phyloP scores from a whole-genome alignment of 2,113 vertebrate genomes.

The Rhynchomys soricoides region DNA sequence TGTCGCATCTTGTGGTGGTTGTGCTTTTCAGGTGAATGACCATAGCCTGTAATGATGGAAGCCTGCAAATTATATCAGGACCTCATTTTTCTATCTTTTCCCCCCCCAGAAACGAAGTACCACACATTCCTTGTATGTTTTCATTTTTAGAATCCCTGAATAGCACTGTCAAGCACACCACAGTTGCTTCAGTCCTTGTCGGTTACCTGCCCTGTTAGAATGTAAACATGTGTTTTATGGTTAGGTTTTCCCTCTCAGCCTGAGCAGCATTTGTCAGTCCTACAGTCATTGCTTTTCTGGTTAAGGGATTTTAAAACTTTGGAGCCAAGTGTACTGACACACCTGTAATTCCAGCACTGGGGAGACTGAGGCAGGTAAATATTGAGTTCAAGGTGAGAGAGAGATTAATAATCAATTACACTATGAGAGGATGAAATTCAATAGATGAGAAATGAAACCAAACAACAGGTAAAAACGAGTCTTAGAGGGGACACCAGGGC shows the following conservation, averaged over 20 bases:
- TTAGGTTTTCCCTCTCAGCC: background rate
- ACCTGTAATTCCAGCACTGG: background rate
- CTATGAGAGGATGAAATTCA: background rate
- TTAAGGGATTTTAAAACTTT: conserved; percentile 43
- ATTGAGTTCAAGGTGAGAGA: background rate
- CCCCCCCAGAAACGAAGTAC: background rate
- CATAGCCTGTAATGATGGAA: background rate
- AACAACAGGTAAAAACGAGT: conserved; percentile 39
- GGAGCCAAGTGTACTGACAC: background rate
- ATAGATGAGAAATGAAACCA: background rate
- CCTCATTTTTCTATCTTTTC: background rate
- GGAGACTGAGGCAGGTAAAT: background rate
- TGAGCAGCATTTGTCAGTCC: conserved; percentile 22
- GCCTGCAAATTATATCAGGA: conserved; percentile 29
- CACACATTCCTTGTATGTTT: background rate
- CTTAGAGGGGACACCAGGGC: background rate
- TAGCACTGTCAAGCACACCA: conserved; percentile 25
- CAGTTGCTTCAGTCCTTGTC: conserved; percentile 25
- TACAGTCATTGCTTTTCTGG: background rate
- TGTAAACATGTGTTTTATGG: conserved; percentile 34
- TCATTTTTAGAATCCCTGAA: background rate
- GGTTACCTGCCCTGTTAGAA: background rate
- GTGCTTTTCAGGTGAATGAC: conserved; percentile 9
- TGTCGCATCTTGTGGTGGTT: background rate
- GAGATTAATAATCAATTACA: background rate